Evolutionary conservation across 2,113 vertebrate species (phyloP), one percentile per base, ranked within the genome.

Genomic region (Nanorana parkeri): DNA sequence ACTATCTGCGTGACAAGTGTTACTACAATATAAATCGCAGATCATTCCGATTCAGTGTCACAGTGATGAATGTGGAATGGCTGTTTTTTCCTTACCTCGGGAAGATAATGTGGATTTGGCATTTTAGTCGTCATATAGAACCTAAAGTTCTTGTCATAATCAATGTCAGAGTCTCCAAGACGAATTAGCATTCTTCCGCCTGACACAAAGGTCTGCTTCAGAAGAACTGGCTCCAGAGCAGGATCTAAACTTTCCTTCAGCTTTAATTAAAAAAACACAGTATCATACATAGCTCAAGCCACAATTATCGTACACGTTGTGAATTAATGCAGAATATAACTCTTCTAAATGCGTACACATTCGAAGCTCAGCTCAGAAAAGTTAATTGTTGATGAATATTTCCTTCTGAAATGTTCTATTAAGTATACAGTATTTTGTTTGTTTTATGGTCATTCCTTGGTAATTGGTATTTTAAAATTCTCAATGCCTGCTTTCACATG

Each of bases 71-170:
- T 69, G 29, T n/a, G 73, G 73, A 68, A 52, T 17, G 11, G 23
- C 47, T 81, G 21, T 23, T 55, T 66, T 36, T 64, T 56, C n/a
- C 85, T 65, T 87, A 95, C 95, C 94, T 97, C 96, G 41, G 95
- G 95, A 24, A 97, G 90, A 85, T 96, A 97, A 86, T 96, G 95
- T 10, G 96, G 95, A 87, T 97, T 97, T 81, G 95, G 90, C 94
- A 96, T 90, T 86, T 96, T 96, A 69, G 94, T 96, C 32, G 95
- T 96, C 95, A 96, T 96, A 81, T 95, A 97, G 86, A 97, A 96
- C 77, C 81, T 90, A 82, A 97, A 96, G 84, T 94, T 94, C 87
- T 91, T 93, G 86, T 96, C 90, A 23, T 96, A 96, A 87, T 96
- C 95, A 55, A 96, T 92, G 85, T 96, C 95, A 0, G 94, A 93